Conservation (phyloP, 2,797 vertebrate species). For the Hippoglossus hippoglossus region DNA sequence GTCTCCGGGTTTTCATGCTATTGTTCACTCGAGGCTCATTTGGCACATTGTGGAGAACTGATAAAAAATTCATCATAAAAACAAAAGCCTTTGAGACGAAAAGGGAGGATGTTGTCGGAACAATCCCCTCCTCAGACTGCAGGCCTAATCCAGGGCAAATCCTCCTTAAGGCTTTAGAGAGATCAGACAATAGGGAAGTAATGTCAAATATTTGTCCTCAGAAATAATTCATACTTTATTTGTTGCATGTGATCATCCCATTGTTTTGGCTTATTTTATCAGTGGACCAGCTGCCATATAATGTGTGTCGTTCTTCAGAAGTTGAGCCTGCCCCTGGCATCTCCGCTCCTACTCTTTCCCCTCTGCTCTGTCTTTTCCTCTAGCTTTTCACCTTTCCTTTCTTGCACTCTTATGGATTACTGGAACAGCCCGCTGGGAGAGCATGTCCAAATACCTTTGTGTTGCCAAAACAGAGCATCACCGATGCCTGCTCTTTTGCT, state of each 20-base stretch:
- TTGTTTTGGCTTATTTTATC: conserved; percentile 75
- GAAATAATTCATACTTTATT: conserved; percentile 77
- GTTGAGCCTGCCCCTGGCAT: conserved; percentile 65
- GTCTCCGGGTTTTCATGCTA: conserved; percentile 77
- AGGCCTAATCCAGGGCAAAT: conserved; percentile 80
- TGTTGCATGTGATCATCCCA: conserved; percentile 73
- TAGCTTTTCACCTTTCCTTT: conserved; percentile 65
- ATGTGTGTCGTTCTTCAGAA: conserved; percentile 66
- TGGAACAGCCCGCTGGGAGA: conserved; percentile 65
- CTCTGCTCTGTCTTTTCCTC: conserved; percentile 50
- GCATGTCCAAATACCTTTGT: conserved; percentile 68
- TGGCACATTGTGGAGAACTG: conserved; percentile 75
- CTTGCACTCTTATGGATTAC: conserved; percentile 67
- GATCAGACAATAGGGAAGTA: conserved; percentile 75
- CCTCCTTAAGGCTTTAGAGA: conserved; percentile 77
- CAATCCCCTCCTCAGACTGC: conserved; percentile 72
- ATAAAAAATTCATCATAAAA: conserved; percentile 83
- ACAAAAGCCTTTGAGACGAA: conserved; percentile 78
- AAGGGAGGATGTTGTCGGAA: conserved; percentile 73
- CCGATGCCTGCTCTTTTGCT: conserved; percentile 50
- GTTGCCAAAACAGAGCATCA: conserved; percentile 72
- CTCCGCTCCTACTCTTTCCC: conserved; percentile 14
- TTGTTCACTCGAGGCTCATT: conserved; percentile 83
- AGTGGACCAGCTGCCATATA: conserved; percentile 66
- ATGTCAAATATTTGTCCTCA: conserved; percentile 82